Evolutionary conservation across 2,113 vertebrate species (phyloP).

Genomic region (Prionailurus viverrinus): DNA sequence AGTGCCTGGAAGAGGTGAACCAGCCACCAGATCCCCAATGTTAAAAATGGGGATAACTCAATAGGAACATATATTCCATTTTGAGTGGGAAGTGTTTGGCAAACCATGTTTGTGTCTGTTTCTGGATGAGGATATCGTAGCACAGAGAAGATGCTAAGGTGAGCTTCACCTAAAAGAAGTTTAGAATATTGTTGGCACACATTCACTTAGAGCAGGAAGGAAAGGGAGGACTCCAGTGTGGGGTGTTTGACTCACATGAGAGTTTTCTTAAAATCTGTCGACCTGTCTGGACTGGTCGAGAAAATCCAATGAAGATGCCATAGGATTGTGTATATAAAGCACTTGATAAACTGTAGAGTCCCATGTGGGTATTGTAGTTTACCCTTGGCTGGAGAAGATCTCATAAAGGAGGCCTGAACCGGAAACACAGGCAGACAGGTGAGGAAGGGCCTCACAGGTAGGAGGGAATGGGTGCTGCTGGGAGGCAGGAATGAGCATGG

Average conservation of each 20-base stretch:
- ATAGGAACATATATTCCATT: neutral
- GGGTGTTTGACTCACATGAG: neutral
- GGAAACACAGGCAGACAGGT: neutral
- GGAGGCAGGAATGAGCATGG: neutral
- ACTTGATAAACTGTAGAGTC: neutral
- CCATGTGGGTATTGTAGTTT: too few relatives aligned
- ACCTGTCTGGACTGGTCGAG: neutral
- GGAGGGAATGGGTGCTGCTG: neutral
- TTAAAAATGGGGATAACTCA: neutral
- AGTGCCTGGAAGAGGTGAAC: neutral
- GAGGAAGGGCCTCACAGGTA: too few relatives aligned
- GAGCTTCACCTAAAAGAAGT: neutral
- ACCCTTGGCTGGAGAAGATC: neutral
- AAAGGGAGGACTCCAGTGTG: neutral
- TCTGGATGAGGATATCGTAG: neutral
- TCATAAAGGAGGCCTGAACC: neutral
- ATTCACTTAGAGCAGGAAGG: neutral
- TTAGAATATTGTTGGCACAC: neutral
- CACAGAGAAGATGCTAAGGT: neutral
- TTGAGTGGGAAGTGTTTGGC: neutral
- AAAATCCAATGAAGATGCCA: neutral
- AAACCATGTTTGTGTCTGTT: neutral
- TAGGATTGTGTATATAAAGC: neutral
- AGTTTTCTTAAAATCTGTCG: neutral
- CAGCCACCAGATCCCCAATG: rapidly evolving